phyloP scores from a whole-genome alignment of 2,888 invertebrate species.

The Proisotoma minuta region DNA sequence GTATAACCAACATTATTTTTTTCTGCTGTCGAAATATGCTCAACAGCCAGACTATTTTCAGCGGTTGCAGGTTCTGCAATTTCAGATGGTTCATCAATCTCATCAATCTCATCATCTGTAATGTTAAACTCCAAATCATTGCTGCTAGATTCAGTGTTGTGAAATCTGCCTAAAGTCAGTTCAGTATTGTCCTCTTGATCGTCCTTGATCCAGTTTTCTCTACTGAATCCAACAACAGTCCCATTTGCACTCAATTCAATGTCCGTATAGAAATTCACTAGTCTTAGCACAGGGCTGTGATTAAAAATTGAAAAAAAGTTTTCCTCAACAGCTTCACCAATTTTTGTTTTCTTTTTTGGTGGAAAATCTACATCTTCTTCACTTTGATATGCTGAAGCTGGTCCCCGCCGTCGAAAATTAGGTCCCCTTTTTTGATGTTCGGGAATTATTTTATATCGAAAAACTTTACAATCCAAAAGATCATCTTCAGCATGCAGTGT shows the following conservation, averaged over 20 bases:
- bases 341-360: not conserved
- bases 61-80: not conserved
- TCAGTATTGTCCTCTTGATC: not conserved
- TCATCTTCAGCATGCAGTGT: slow-evolving; percentile 42
- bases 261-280: slow-evolving; percentile 18
- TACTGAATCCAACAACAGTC: slow-evolving; percentile 11
- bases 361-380: slow-evolving; percentile 7
- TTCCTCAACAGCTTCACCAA: too few species aligned
- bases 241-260: slow-evolving; percentile 11
- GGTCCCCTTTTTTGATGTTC: slow-evolving; percentile 21
- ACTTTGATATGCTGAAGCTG: too few species aligned
- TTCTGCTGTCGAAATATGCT: too few species aligned
- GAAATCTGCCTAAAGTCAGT: too few species aligned
- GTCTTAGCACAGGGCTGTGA: slow-evolving; percentile 2
- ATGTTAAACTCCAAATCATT: slow-evolving; percentile 10
- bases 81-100: not conserved
- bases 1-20: too few species aligned
- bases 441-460: slow-evolving; percentile 15
- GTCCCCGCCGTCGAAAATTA: not conserved
- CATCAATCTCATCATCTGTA: slow-evolving; percentile 14
- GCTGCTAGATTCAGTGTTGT: too few species aligned
- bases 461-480: not conserved
- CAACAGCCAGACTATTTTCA: too few species aligned
- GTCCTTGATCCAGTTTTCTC: slow-evolving; percentile 4
- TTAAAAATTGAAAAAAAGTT: not conserved